Percentiles rank a stretch among this genome's conserved stretches.
Conservation (phyloP, 2,888 invertebrate genomes). For the Nomada ferruginata region DNA sequence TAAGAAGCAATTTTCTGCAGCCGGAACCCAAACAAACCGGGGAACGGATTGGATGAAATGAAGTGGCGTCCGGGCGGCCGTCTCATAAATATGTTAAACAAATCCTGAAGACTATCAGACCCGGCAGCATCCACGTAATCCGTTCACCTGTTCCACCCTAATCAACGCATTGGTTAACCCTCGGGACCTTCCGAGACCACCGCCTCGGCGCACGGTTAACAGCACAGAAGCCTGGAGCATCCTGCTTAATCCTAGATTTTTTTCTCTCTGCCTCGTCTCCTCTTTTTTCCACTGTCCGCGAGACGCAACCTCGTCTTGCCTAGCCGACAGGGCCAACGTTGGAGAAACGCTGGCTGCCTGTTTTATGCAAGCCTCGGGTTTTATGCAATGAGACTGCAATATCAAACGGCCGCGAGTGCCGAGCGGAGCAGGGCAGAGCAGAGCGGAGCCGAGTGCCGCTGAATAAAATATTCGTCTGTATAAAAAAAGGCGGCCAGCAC, state of each 20-base stretch:
- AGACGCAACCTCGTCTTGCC: constrained; percentile 15
- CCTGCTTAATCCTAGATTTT: constrained; percentile 49
- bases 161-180: too few species aligned
- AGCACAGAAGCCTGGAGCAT: too few species aligned
- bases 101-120: too few species aligned
- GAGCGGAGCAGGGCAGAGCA: constrained; percentile 33
- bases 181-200: too few species aligned
- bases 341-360: constrained; percentile 51
- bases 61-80: too few species aligned
- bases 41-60: too few species aligned
- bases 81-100: too few species aligned
- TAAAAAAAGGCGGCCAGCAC: constrained; percentile 38
- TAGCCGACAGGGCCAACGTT: constrained; percentile 25
- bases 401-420: constrained; percentile 69
- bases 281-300: constrained; percentile 11
- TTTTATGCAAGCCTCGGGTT: constrained; percentile 72
- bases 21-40: too few species aligned
- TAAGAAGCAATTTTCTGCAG: too few species aligned
- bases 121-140: too few species aligned
- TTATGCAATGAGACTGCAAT: constrained; percentile 74
- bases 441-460: constrained; percentile 61
- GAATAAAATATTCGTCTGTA: constrained; percentile 69
- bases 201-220: too few species aligned
- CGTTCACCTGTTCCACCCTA: too few species aligned
- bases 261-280: constrained; percentile 17